Base-by-base conservation (phyloP, 2,113 vertebrate species). In the Thinocorus orbignyianus region DNA sequence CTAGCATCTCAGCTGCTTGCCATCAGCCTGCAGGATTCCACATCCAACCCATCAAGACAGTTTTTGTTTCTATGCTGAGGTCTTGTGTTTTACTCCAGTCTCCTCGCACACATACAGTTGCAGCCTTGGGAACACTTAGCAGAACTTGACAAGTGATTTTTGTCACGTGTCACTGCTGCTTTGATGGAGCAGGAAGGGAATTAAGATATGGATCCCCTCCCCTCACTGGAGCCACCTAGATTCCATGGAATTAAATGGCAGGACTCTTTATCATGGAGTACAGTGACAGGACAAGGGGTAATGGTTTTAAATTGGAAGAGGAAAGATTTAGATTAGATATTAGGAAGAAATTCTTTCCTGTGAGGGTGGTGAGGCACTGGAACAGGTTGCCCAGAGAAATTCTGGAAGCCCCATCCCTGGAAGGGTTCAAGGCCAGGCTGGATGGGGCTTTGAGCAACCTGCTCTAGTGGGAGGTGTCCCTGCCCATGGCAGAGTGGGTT, bases 191-290 rank as follows among this genome's bases (percentile, higher is more conserved):
- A 81, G 35, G 25, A 61, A 74, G 6, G 15, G 22, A 85, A n/a
- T 0, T 37, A 44, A 81, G 33, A 23, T 11, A n/a, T 0, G 6
- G 4, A 57, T 37, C 26, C 10, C 61, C 15, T 35, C 26, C 23
- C 15, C 10, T 39, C 15, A 9, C 49, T 70, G 64, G 9, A 48
- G 3, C 24, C 85, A 18, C 26, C 2, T 1, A 20, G 5, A 6
- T 44, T 39, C 26, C 19, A 7, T 2, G 1, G 23, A 81, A 70
- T 8, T 70, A 28, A 51, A 18, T 46, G 25, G 8, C 82, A 74
- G 55, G 26, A 64, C 41, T 41, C 41, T 41, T 41, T 10, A 41
- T 41, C 41, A 41, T 10, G 41, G 41, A 41, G 41, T 41, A 41
- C 13, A 41, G 41, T 41, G 41, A 41, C 41, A 41, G 41, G 41